Evolutionary conservation across 30 jellyfish, hydroid and myxozoan species (phyloP).

Genomic region (Pseudorhiza aurosa): DNA sequence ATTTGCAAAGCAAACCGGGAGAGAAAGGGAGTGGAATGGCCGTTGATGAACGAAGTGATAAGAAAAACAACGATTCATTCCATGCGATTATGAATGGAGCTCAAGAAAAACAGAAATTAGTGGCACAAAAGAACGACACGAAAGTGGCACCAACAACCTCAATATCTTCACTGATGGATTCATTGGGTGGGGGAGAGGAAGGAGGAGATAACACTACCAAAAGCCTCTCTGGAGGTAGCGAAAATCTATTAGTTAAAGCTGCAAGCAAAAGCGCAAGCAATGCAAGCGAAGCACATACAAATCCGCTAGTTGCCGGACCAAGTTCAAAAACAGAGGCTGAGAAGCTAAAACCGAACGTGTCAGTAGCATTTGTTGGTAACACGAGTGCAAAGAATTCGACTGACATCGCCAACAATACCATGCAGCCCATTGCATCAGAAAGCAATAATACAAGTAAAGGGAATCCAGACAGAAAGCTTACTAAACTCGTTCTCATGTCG

Average conservation of each 20-base stretch:
- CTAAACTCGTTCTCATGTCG: background rate
- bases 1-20: background rate
- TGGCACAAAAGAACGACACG: background rate
- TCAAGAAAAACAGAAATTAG: background rate
- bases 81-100: background rate
- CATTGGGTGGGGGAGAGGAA: constrained; percentile 55
- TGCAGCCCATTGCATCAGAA: background rate
- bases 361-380: background rate
- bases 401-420: too few relatives aligned
- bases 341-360: too few relatives aligned
- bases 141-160: constrained; percentile 45
- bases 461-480: background rate
- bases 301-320: background rate
- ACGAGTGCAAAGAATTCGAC: background rate
- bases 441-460: background rate
- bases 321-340: background rate
- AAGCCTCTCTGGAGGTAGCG: background rate
- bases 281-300: background rate
- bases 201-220: constrained; percentile 11
- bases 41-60: background rate
- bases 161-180: constrained; percentile 51
- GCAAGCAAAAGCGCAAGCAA: background rate
- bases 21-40: background rate
- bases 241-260: background rate
- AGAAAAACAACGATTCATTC: background rate